These are phyloP conservation scores for Crax fasciolata DNA, from an alignment of 2,797 vertebrate species.

Conservation along the genomic window DNA sequence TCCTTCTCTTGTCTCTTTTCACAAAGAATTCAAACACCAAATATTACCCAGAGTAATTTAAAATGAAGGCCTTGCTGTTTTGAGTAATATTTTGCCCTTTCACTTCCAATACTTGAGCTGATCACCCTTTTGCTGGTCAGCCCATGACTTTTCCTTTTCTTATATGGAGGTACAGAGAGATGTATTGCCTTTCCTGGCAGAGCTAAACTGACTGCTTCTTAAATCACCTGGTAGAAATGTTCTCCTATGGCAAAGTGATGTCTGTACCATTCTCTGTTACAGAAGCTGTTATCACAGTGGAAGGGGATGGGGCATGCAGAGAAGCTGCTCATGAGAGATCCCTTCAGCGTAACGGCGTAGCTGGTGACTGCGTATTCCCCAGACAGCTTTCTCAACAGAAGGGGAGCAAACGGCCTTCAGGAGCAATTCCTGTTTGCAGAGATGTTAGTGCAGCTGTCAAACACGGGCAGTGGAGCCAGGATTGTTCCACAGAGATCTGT, in stretches of 20 bases:
- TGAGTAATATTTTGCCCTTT: not conserved
- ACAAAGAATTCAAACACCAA: not conserved
- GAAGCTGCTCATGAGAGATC: not conserved
- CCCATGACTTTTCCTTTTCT: not conserved
- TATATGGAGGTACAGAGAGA: not conserved
- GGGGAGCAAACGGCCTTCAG: constrained; percentile 20
- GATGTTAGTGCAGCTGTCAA: constrained; percentile 52
- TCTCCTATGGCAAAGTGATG: not conserved
- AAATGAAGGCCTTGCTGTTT: not conserved
- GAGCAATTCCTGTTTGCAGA: constrained; percentile 4
- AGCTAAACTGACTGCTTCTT: not conserved
- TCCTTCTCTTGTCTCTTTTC: not conserved
- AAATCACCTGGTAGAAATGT: not conserved
- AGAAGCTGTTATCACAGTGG: not conserved
- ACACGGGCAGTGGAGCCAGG: constrained; percentile 16
- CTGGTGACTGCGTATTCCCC: not conserved
- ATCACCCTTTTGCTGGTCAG: not conserved
- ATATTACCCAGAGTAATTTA: not conserved
- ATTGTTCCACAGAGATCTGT: constrained; percentile 61
- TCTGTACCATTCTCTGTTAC: not conserved
- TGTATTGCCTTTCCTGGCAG: not conserved
- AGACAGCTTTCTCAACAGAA: not conserved
- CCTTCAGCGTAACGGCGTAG: not conserved
- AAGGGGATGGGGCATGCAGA: not conserved
- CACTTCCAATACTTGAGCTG: not conserved